A percentile compares a stretch with the other conserved stretches of the same genome.
Evolutionary conservation across 2,797 vertebrate genomes (phyloP).

Genomic region (Pangasius djambal): DNA sequence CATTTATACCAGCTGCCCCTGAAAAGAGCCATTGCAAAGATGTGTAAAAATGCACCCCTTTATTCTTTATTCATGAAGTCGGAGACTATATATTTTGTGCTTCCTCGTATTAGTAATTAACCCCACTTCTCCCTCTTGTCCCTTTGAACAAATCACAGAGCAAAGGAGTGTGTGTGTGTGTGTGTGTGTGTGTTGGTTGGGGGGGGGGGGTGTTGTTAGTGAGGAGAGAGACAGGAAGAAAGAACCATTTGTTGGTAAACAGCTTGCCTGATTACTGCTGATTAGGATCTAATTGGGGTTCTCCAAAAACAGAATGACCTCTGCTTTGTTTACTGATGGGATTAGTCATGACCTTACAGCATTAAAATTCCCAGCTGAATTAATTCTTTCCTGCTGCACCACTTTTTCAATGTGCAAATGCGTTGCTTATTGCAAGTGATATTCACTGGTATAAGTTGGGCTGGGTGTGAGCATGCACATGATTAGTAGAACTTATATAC

Average conservation of each 20-base stretch:
- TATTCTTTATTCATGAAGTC: constrained; percentile 51
- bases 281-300: constrained; percentile 82
- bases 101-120: constrained; percentile 49
- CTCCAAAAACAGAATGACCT: constrained; percentile 82
- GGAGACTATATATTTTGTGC: constrained; percentile 40
- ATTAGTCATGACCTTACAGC: constrained; percentile 76
- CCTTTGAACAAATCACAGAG: constrained; percentile 74
- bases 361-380: constrained; percentile 76
- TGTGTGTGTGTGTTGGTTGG: neutral
- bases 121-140: constrained; percentile 50
- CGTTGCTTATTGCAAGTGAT: constrained; percentile 31
- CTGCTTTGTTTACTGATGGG: constrained; percentile 84
- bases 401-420: constrained; percentile 48
- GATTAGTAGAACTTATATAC: neutral
- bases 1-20: neutral
- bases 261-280: constrained; percentile 79
- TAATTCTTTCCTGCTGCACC: constrained; percentile 58
- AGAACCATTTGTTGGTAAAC: constrained; percentile 68
- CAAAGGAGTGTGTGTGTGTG: constrained; percentile 48
- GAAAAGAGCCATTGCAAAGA: neutral
- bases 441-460: constrained; percentile 5
- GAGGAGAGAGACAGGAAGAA: constrained; percentile 41
- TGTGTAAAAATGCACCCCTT: constrained; percentile 12
- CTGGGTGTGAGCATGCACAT: neutral
- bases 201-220: constrained; percentile 61